Evolutionary conservation across 2,888 invertebrate genomes (phyloP).

Genomic region (Callosobruchus maculatus): DNA sequence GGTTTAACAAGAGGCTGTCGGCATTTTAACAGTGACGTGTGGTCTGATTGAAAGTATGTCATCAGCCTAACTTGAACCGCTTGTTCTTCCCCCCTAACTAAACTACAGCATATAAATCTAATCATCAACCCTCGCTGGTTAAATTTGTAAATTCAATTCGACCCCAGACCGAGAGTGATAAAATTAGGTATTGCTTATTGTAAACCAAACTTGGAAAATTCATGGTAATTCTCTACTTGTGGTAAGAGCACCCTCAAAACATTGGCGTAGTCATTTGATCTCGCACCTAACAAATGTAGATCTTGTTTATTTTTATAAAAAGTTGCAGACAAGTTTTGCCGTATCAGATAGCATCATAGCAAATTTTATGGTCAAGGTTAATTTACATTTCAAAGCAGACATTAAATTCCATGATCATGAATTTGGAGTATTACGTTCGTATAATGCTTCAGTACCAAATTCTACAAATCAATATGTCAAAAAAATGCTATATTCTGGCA

Average conservation of each 20-base stretch:
- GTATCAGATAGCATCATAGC: no score
- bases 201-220: slow-evolving; percentile 55
- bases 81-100: slow-evolving; percentile 31
- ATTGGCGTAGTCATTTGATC: slow-evolving; percentile 5
- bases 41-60: slow-evolving; percentile 47
- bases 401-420: no score
- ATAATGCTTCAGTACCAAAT: no score
- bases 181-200: slow-evolving; percentile 54
- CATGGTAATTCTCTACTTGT: slow-evolving; percentile 50
- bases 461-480: no score
- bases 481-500: no score
- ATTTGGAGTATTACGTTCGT: no score
- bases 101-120: slow-evolving; percentile 50
- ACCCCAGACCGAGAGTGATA: slow-evolving; percentile 49
- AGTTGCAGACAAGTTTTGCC: no score
- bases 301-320: no score
- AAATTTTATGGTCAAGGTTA: no score
- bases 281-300: neutral
- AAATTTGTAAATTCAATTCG: slow-evolving; percentile 53
- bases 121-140: slow-evolving; percentile 48
- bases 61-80: slow-evolving; percentile 36
- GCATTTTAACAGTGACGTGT: slow-evolving; percentile 31
- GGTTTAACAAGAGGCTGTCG: slow-evolving; percentile 8
- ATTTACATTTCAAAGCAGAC: no score
- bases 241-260: slow-evolving; percentile 26